Evolutionary conservation across 2,888 invertebrate genomes (phyloP), one percentile per base, ranked within the genome.

Genomic region (Pollenia amentaria): DNA sequence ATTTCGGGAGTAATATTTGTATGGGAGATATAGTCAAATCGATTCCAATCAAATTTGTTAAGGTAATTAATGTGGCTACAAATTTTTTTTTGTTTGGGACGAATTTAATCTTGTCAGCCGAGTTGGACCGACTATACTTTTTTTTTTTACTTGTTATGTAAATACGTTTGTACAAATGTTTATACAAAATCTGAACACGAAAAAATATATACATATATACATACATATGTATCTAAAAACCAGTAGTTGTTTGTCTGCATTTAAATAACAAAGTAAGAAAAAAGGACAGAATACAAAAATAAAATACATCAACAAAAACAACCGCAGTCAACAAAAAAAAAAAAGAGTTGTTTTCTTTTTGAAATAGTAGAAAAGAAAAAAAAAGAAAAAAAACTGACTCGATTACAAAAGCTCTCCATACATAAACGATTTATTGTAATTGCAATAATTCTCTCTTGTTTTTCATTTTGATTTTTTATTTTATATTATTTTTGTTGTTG

Each of bases 191-290:
- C 46, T 21, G 67, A 42, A 12, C 11, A 38, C 42, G 55, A 21
- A 16, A 72, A 72, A 3, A 48, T 38, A 51, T 48, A 51, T 51
- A 29, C 11, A 53, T 11, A 38, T 53, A 21, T 40, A 40, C 12
- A 11, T 38, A 38, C 11, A 21, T 12, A 60, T 40, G 14, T 42
- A 80, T 57, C 70, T 57, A 60, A 81, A 84, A 85, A 81, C 84
- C 85, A 85, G 85, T 85, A 85, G 85, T 80, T 80, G 85, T 85
- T 85, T 84, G 77, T 80, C 85, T 85, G 85, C 80, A 57, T 81
- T 81, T 85, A 57, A 80, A 81, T 85, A 85, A 76, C 85, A 85
- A 85, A 80, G 80, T 70, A 65, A 76, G 29, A 62, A 79, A 69
- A 53, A 55, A 51, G 46, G 18, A 38, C 21, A 55, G 10, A 69